Conservation (phyloP, 2,113 vertebrate species). For the Mustelus asterias region DNA sequence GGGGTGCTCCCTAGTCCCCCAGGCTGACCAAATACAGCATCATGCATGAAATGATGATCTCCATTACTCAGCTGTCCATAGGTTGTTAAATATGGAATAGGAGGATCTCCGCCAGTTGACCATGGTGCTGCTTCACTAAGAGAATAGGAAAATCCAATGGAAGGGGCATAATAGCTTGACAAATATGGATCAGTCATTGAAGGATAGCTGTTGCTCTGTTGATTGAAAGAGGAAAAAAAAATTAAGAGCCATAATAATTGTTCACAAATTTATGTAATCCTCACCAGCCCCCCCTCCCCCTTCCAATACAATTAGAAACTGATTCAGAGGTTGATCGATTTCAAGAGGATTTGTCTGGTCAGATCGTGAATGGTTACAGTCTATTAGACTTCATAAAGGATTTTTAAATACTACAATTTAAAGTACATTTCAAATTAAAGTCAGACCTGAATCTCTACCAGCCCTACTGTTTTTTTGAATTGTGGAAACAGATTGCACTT, state of each 20-base stretch:
- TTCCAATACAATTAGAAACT: not conserved
- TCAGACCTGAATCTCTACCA: not conserved
- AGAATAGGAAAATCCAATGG: constrained; percentile 88
- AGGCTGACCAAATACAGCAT: constrained; percentile 89
- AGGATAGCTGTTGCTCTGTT: constrained; percentile 89
- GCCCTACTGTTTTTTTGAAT: too few species aligned
- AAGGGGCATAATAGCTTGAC: constrained; percentile 91
- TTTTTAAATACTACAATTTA: not conserved
- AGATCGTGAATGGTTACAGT: not conserved
- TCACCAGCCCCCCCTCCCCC: too few species aligned
- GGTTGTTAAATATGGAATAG: constrained; percentile 86
- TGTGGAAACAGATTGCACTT: not conserved
- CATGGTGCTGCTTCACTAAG: constrained; percentile 84
- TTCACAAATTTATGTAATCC: not conserved
- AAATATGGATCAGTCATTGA: constrained; percentile 93
- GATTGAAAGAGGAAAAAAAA: constrained; percentile 42
- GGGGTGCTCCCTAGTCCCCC: constrained; percentile 84
- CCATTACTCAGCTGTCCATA: constrained; percentile 91
- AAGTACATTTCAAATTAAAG: not conserved
- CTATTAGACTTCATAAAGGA: not conserved
- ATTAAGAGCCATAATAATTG: constrained; percentile 39
- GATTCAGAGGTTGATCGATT: not conserved
- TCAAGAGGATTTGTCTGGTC: not conserved
- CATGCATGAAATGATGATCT: constrained; percentile 90
- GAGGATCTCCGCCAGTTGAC: constrained; percentile 91